Evolutionary conservation across 2,888 invertebrate genomes (phyloP).

Genomic region (Lepidochitona cinerea): DNA sequence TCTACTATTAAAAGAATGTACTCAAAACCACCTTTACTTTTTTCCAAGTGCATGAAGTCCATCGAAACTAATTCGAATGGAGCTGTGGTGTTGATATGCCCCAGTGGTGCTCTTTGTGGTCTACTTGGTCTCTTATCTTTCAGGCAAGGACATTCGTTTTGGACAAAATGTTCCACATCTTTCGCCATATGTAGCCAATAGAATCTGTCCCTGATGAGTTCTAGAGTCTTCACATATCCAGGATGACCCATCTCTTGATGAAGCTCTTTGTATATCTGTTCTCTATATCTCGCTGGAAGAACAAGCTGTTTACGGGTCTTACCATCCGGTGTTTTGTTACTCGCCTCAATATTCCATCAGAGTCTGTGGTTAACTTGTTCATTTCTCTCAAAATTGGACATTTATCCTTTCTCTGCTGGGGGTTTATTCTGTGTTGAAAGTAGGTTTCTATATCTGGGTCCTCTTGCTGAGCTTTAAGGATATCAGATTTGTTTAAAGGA

Average conservation of each 20-base stretch:
- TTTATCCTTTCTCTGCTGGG: no score
- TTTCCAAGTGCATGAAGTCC: constrained; percentile 13
- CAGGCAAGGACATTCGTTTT: not conserved
- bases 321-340: not conserved
- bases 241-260: constrained; percentile 10
- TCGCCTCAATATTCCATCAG: constrained; percentile 5
- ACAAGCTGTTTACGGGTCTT: not conserved
- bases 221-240: not conserved
- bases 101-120: not conserved
- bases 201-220: constrained; percentile 1
- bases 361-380: not conserved
- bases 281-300: not conserved
- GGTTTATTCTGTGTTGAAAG: not conserved
- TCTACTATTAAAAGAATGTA: constrained; percentile 13
- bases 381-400: not conserved
- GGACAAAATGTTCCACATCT: not conserved
- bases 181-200: constrained; percentile 6
- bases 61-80: constrained; percentile 15
- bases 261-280: not conserved
- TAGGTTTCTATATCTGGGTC: not conserved
- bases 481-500: no score
- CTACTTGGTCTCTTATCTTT: not conserved
- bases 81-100: not conserved
- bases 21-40: constrained; percentile 14
- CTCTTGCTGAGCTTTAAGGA: not conserved